Evolutionary conservation across 2,888 invertebrate genomes (phyloP).

Genomic region (Lomographa bimaculata): DNA sequence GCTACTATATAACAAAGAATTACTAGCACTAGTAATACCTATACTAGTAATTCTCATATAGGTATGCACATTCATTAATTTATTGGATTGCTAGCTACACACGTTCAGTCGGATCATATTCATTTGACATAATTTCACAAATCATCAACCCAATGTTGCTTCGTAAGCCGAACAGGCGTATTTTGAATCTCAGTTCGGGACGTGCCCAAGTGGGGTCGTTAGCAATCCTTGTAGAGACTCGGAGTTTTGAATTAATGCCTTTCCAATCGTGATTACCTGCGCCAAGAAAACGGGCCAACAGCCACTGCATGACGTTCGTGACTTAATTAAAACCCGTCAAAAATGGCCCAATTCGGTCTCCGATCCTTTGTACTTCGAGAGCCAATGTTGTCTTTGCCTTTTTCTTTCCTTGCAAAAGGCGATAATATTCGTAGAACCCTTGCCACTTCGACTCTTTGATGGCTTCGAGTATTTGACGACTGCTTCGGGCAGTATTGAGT

Average conservation of each 20-base stretch:
- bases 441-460: slow-evolving; percentile 19
- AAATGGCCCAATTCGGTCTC: slow-evolving; percentile 53
- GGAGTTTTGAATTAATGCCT: slow-evolving; percentile 69
- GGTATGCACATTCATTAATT: no score
- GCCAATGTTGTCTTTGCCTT: slow-evolving; percentile 24
- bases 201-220: slow-evolving; percentile 63
- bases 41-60: no score
- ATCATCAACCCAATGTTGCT: slow-evolving; percentile 10
- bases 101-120: no score
- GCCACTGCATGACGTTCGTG: slow-evolving; percentile 56
- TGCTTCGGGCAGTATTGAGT: slow-evolving; percentile 1
- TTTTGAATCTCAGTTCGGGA: slow-evolving; percentile 48
- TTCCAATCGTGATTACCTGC: slow-evolving; percentile 66
- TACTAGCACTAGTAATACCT: no score
- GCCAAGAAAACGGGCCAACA: slow-evolving; percentile 51
- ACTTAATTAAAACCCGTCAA: slow-evolving; percentile 62
- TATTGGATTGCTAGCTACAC: no score
- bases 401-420: slow-evolving; percentile 18
- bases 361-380: slow-evolving; percentile 30
- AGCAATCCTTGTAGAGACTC: slow-evolving; percentile 51
- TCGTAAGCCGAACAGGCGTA: slow-evolving; percentile 27
- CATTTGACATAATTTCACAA: no score
- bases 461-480: slow-evolving; percentile 6
- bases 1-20: no score
- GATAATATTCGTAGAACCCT: slow-evolving; percentile 20